Base-by-base conservation (phyloP, 2,113 vertebrate genomes). In the Collichthys lucidus region DNA sequence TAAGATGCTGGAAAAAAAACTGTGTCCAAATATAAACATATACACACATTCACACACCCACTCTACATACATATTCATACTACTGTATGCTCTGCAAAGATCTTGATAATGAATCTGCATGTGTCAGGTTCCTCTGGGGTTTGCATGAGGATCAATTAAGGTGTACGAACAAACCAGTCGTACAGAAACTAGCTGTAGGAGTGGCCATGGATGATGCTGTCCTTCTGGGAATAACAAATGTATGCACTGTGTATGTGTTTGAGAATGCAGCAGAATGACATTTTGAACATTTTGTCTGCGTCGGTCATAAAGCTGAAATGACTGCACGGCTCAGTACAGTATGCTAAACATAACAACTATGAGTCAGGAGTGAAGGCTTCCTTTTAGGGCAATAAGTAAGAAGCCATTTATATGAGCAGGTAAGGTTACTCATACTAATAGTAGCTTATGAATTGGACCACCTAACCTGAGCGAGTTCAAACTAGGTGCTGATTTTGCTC, bases 371-470 rank as follows among this genome's bases (percentile, higher is more conserved):
- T 65, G 42, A 77, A 67, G 61, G 61, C 47, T 6, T 69, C 82
- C 88, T 86, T 90, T 82, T 86, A 86, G 86, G 86, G 26, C 77
- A 82, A n/a, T 74, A 65, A 79, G 65, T 71, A 42, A 79, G 75
- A 64, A 15, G 50, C 11, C 50, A 31, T 44, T 57, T 40, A 31
- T n/a, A 63, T 26, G 57, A 49, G 42, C 69, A 79, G 70, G 50
- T 82, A 5, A 19, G 35, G 46, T 83, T 74, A 62, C 53, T 75
- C 66, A 68, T 53, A 75, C 44, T 50, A 80, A 71, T 35, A 67
- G 71, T 24, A 29, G 66, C 52, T 55, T 59, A 60, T 71, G 69
- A 84, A 50, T 22, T 40, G 47, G 24, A 60, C 42, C 5, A 24
- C 17, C 55, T 8, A 24, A 55, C 11, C 55, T 56, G 12, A 29